Evolutionary conservation across 2,113 vertebrate genomes (phyloP).

Genomic region (Potamarius usumacintae): DNA sequence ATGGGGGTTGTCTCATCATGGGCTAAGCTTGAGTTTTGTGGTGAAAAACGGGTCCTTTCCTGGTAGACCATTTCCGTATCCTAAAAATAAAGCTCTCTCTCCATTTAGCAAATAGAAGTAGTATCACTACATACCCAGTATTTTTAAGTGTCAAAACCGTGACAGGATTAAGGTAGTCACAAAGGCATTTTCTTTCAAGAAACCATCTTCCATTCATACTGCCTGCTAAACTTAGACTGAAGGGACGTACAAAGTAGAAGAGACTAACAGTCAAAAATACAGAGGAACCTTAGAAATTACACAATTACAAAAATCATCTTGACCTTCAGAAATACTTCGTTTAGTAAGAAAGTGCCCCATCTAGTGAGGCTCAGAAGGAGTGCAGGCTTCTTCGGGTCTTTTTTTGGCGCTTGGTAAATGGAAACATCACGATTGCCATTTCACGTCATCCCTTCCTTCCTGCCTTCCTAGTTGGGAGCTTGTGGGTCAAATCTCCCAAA

Average conservation of each 20-base stretch:
- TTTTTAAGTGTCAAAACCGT: not conserved
- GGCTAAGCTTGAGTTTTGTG: not conserved
- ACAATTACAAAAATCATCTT: not conserved
- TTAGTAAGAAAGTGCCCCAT: constrained; percentile 29
- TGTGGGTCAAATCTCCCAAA: too few relatives aligned
- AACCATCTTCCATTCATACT: not conserved
- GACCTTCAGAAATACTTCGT: not conserved
- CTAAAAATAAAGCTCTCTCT: too few relatives aligned
- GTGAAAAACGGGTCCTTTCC: not conserved
- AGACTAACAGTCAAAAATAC: not conserved
- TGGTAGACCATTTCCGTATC: not conserved
- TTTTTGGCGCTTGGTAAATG: not conserved
- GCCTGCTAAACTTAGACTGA: not conserved
- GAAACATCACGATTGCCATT: not conserved
- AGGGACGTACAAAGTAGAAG: too few relatives aligned
- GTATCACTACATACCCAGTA: constrained; percentile 14
- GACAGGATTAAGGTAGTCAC: not conserved
- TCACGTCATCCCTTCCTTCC: too few relatives aligned
- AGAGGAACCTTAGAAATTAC: not conserved
- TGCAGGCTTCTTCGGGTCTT: not conserved
- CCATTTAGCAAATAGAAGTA: not conserved
- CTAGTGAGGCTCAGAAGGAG: constrained; percentile 30
- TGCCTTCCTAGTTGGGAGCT: too few relatives aligned
- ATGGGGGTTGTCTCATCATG: too few relatives aligned
- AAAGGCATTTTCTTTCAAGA: not conserved